Base-by-base conservation (phyloP, 2,888 invertebrate genomes). In the Ectobius pallidus region DNA sequence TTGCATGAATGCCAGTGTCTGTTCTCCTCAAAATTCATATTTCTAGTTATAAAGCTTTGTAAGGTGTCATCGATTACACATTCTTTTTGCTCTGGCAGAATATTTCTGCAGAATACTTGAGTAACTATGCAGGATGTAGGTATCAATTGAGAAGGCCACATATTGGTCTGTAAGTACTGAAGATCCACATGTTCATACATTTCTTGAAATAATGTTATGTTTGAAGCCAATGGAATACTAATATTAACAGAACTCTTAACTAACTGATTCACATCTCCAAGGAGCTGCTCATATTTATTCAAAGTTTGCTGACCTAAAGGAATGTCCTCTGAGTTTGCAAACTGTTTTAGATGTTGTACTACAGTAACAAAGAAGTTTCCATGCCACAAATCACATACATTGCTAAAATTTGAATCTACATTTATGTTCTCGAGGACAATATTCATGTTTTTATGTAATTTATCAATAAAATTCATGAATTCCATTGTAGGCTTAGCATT, bases 341-440 rank as follows among this genome's bases (percentile, higher is more conserved):
- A 25, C 7, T 22, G 11, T 9, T n/a, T 34, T 4, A 69, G 16
- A 25, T 39, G 30, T 3, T 25, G n/a, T 18, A 69, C 6, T 25
- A 34, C 34, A 6, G 6, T 18, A 18, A 42, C 20, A 69, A 55
- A 69, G n/a, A 69, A 42, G 14, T 69, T 69, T 14, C 69, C 69
- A 27, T 69, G 55, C 69, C 69, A 69, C 14, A 69, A 18, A 25
- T 69, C 69, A 18, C 27, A 14, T n/a, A 69, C n/a, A 42, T 52
- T 27, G 3, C 9, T 20, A 49, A 69, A 52, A 34, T 32, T 34
- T 14, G 22, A 30, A 4, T 32, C 27, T 2, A 14, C 25, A 25
- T 9, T 39, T 3, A 11, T 11, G 20, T 34, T 34, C 20, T 39
- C 25, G n/a, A 69, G 22, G 3, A 42, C 58, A 55, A n/a, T 22